These are phyloP conservation scores for Pseudeuparius sepicola DNA, from an alignment of 2,888 invertebrate species.

Conservation along the genomic window DNA sequence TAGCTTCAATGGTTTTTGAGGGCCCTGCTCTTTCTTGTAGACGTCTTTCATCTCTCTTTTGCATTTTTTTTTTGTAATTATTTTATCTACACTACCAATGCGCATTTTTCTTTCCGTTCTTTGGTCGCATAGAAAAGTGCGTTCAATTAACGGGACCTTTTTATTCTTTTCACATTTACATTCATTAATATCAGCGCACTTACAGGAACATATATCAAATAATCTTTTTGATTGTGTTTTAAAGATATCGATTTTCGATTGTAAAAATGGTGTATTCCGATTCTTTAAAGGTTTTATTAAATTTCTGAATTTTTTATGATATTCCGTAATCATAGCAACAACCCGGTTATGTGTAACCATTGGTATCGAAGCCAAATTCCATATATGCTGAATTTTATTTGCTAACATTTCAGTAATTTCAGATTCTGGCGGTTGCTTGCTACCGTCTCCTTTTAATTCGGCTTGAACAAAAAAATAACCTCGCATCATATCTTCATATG, in stretches of 20 bases:
- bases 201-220: slow-evolving; percentile 11
- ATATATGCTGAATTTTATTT: slow-evolving; percentile 11
- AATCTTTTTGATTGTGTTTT: slow-evolving; percentile 7
- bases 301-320: slow-evolving; percentile 10
- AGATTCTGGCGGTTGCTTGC: no score
- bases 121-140: slow-evolving; percentile 5
- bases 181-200: slow-evolving; percentile 6
- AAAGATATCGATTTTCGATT: slow-evolving; percentile 10
- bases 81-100: slow-evolving; percentile 8
- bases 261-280: slow-evolving; percentile 4
- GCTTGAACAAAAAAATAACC: no score
- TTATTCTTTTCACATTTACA: neutral
- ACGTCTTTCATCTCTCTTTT: slow-evolving; percentile 9
- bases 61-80: slow-evolving; percentile 7
- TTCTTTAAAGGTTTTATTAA: slow-evolving; percentile 9
- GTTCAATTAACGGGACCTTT: slow-evolving; percentile 4
- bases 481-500: slow-evolving; percentile 9
- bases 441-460: no score
- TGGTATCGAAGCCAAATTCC: slow-evolving; percentile 6
- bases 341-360: slow-evolving; percentile 5
- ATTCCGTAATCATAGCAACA: no score
- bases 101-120: slow-evolving; percentile 8
- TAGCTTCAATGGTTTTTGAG: neutral
- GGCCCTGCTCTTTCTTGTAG: slow-evolving; percentile 1
- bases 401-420: slow-evolving; percentile 11